Base-by-base conservation (phyloP, 2,888 invertebrate species). In the Exocentrus adspersus region DNA sequence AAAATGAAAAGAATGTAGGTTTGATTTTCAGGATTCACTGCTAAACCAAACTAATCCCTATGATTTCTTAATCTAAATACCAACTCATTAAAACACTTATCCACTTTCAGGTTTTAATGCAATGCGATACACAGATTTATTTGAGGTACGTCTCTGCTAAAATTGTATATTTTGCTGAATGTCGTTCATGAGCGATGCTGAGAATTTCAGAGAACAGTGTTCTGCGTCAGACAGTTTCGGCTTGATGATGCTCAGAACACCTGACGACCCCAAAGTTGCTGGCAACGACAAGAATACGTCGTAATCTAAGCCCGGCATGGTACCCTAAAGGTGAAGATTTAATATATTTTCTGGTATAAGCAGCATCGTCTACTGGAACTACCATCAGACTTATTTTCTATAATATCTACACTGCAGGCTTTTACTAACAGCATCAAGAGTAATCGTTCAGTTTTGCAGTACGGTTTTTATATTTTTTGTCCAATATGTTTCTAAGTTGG, bases 161-260 rank as follows among this genome's bases (percentile, higher is more conserved):
- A 75, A 60, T 43, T 70, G 60, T 2, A 84, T 76, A n/a, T 74
- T 78, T 17, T 76, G 79, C 76, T 92, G 92, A 9, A 92, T 88
- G 68, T 89, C 84, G 53, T 85, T 80, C 87, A 93, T 89, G 16
- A 88, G 79, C 0, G 82, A 74, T 1, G 92, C 91, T 0, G 92
- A 92, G 45, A 68, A 70, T 59, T 73, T 72, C 19, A 72, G 21
- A 9, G 59, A 20, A 24, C 72, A 72, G 14, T 64, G 12, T 60
- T 75, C 73, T 10, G 58, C 62, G 7, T 63, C 64, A 0, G 65
- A 30, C 42, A 75, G 32, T 12, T 62, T 45, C 7, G 68, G 60
- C 24, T 67, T 67, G 2, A 74, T 53, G 20, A 73, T 53, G 41
- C 43, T 42, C 6, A 46, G 51, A 2, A 73, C 62, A 12, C 73